Percentiles rank a stretch among this genome's conserved stretches.
Conservation (phyloP, 2,888 invertebrate genomes). For the Meloe dianella region DNA sequence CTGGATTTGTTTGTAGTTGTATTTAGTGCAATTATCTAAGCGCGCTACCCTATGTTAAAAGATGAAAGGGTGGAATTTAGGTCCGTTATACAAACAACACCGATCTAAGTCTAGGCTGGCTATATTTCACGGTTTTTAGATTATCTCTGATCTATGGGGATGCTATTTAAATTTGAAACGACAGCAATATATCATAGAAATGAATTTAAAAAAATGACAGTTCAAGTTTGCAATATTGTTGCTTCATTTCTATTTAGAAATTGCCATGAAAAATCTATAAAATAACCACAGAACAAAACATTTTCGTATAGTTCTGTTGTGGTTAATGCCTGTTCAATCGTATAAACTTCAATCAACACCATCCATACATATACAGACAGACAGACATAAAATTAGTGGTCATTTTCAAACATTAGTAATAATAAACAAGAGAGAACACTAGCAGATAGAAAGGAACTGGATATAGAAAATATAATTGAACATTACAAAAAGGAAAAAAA, state of each 20-base stretch:
- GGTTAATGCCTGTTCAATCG: neutral
- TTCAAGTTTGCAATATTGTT: slow-evolving; percentile 2
- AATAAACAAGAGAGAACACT: neutral
- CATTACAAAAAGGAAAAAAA: slow-evolving; percentile 21
- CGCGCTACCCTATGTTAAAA: slow-evolving; percentile 34
- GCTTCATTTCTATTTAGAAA: neutral
- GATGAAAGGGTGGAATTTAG: slow-evolving; percentile 36
- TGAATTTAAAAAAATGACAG: neutral
- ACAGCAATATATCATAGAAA: neutral
- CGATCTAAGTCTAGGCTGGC: slow-evolving; percentile 39
- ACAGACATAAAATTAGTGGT: slow-evolving; percentile 12
- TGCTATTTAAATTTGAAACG: slow-evolving; percentile 23
- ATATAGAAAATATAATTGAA: neutral
- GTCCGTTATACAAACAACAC: slow-evolving; percentile 38
- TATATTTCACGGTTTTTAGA: slow-evolving; percentile 46
- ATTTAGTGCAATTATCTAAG: slow-evolving; percentile 40
- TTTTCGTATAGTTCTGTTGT: neutral
- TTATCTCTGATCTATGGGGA: slow-evolving; percentile 38
- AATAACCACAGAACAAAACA: neutral
- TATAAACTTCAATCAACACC: slow-evolving; percentile 5
- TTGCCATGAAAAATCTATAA: neutral
- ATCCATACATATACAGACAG: neutral
- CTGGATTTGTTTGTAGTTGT: slow-evolving; percentile 39
- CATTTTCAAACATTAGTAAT: neutral
- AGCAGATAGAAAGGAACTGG: neutral